Conservation (phyloP, 1,140 invertebrate species). For the Linepithema humile region DNA sequence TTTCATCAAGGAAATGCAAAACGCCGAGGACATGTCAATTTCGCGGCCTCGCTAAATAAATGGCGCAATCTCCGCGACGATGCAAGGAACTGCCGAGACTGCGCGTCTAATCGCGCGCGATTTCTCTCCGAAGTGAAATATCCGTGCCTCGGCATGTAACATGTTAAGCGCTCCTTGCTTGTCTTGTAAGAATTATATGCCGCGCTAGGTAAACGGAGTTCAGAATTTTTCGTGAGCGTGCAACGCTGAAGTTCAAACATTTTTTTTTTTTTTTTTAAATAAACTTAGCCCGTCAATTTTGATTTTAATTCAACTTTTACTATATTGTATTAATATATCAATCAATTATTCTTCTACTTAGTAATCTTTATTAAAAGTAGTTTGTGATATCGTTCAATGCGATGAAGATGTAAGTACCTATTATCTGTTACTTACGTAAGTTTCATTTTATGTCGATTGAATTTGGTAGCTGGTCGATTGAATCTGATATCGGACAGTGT, state of each 20-base stretch:
- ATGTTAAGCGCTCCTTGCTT: constrained; percentile 3
- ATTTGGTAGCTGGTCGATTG: constrained; percentile 1
- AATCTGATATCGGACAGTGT: not conserved
- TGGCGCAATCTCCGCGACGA: constrained; percentile 61
- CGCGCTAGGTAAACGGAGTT: not conserved
- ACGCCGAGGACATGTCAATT: constrained; percentile 54
- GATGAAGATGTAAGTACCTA: not conserved
- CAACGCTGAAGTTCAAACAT: not conserved
- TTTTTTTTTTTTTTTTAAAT: not conserved
- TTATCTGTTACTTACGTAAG: not conserved
- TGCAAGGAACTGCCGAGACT: not conserved
- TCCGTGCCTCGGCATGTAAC: not conserved
- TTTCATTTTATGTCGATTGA: not conserved
- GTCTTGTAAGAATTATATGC: not conserved
- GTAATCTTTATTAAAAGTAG: not conserved
- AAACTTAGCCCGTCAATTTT: not conserved
- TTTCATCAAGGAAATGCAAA: constrained; percentile 61
- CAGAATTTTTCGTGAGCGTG: not conserved
- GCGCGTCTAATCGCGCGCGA: constrained; percentile 27
- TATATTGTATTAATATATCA: not conserved
- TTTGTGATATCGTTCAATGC: not conserved
- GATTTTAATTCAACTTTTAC: not conserved
- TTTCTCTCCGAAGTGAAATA: constrained; percentile 40
- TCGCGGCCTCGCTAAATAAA: constrained; percentile 49
- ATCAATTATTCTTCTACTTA: no score